phyloP scores from a whole-genome alignment of 2,113 vertebrate genomes.

The Coreoperca whiteheadi region DNA sequence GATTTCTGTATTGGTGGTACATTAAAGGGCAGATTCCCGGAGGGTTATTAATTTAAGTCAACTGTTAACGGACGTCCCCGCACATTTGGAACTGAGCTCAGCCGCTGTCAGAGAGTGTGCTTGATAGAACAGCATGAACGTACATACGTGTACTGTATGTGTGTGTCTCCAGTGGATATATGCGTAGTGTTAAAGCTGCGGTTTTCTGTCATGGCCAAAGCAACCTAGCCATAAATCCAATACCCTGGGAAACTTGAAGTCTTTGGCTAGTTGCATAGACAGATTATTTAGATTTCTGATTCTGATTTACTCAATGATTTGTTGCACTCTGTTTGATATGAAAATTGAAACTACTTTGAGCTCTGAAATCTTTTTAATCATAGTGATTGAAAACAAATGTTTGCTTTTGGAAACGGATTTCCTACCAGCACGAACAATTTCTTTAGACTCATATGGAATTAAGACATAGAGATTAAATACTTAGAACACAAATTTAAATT shows the following conservation, averaged over 20 bases:
- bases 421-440: not conserved
- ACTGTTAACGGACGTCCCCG: constrained; percentile 35
- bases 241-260: constrained; percentile 28
- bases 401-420: constrained; percentile 45
- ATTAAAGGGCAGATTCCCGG: constrained; percentile 18
- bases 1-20: constrained; percentile 6
- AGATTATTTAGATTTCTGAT: constrained; percentile 57
- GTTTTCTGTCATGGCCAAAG: constrained; percentile 43
- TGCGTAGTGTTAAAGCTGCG: constrained; percentile 37
- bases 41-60: constrained; percentile 28
- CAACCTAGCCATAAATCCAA: constrained; percentile 54
- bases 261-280: constrained; percentile 6
- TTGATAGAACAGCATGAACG: not conserved
- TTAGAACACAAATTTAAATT: not conserved
- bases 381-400: constrained; percentile 65
- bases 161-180: constrained; percentile 11
- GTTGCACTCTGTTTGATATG: constrained; percentile 51
- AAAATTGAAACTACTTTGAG: constrained; percentile 37
- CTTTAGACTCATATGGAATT: constrained; percentile 3
- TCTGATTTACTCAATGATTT: constrained; percentile 57
- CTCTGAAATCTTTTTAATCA: constrained; percentile 46
- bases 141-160: constrained; percentile 1
- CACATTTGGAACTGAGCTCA: constrained; percentile 11
- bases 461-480: constrained; percentile 12
- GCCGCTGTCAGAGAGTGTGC: constrained; percentile 3